Conservation (phyloP, 2,797 vertebrate genomes). For the Alectoris magna region DNA sequence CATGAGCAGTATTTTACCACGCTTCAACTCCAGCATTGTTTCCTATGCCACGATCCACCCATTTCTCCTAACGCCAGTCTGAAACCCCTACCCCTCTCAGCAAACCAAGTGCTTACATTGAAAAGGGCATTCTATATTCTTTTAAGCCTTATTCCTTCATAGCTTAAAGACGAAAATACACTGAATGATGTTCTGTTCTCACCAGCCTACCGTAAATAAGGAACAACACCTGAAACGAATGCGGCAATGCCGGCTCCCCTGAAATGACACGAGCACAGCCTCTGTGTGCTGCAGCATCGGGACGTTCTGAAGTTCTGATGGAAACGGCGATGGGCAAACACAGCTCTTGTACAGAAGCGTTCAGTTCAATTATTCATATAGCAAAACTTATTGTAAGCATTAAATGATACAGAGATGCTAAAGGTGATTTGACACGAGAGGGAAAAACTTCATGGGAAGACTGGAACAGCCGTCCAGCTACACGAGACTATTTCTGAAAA, state of each 20-base stretch:
- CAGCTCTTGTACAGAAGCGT: neutral
- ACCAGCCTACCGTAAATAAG: neutral
- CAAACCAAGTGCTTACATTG: neutral
- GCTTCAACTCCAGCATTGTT: neutral
- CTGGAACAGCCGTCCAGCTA: neutral
- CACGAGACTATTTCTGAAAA: neutral
- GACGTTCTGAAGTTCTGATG: neutral
- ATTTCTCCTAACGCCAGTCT: rapidly evolving
- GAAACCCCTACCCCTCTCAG: neutral
- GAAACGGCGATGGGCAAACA: neutral
- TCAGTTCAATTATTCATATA: neutral
- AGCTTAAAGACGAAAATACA: neutral
- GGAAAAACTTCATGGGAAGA: neutral
- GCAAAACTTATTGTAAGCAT: neutral
- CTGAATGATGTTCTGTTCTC: neutral
- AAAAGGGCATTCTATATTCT: rapidly evolving
- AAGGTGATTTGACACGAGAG: neutral
- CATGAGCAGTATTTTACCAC: neutral
- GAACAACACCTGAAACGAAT: neutral
- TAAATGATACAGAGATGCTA: neutral
- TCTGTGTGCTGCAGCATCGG: neutral
- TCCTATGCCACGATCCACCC: neutral
- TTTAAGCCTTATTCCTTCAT: neutral
- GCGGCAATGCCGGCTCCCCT: neutral
- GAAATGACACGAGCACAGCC: rapidly evolving